Base-by-base conservation (phyloP, 2,113 vertebrate genomes). In the Cryptotis parvus region DNA sequence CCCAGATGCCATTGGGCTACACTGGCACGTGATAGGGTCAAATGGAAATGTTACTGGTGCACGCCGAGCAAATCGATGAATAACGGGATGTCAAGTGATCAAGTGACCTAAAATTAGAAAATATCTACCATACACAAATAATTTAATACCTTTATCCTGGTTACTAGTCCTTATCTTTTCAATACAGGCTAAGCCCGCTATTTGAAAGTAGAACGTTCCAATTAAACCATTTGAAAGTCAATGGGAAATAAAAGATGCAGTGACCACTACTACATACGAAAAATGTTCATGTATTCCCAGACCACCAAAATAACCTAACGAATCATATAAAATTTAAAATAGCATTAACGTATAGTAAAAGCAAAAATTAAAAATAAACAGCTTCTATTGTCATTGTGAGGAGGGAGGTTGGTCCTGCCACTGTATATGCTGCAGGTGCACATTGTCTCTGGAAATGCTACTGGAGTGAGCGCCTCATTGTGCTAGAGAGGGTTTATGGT, bases 111-210 rank as follows among this genome's bases (percentile, higher is more conserved):
- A 87, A 78, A 65, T 80, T 33, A 18, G 26, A 68, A 77, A 84
- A 66, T 69, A 52, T 35, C 88, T 76, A 83, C 5, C 45, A 75
- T 61, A 69, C 4, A 74, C 49, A 83, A 72, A n/a, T 90, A 72
- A 31, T 10, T 89, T 65, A 91, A 91, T 37, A 69, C 61, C 79
- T 6, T 76, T 58, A 65, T 26, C 33, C 24, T 58, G 3, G 31
- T 26, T 86, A 0, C n/a, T 70, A 26, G 49, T 70, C 29, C 58
- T 14, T 20, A 3, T 58, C 86, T 74, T 77, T 31, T 55, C 18
- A 37, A 65, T 75, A 27, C 39, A 39, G 39, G 39, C 41, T 41
- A 14, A 37, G 10, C 10, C 37, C 24, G 11, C 22, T 73, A 73
- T 41, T 10, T 39, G 20, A 37, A 70, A 73, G 22, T 41, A 73